A percentile compares a stretch with the other conserved stretches of the same genome.
Evolutionary conservation across 2,797 vertebrate genomes (phyloP).

Genomic region (Lepidocolaptes lacrymiger): DNA sequence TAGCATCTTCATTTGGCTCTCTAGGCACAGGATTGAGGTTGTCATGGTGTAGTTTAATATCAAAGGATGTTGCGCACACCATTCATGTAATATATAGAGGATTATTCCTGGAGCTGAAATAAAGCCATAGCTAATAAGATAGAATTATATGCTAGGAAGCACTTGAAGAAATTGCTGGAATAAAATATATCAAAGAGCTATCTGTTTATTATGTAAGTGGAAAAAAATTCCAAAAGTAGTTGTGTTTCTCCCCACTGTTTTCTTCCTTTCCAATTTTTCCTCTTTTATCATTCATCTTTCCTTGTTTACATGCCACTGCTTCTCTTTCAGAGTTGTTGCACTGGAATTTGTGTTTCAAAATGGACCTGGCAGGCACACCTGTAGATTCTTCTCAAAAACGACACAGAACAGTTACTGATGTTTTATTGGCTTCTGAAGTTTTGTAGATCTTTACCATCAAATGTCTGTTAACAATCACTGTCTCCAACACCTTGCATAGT

Average conservation of each 20-base stretch:
- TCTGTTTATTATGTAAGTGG: not conserved
- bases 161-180: not conserved
- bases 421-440: not conserved
- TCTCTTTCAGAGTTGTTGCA: not conserved
- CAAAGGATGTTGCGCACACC: not conserved
- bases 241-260: not conserved
- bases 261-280: not conserved
- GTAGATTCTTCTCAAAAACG: not conserved
- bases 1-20: not conserved
- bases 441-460: not conserved
- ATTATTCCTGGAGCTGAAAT: conserved; percentile 17
- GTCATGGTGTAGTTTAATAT: not conserved
- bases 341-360: not conserved
- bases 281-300: not conserved
- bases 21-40: not conserved
- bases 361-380: not conserved
- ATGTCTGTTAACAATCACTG: not conserved
- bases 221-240: not conserved
- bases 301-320: not conserved
- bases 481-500: not conserved
- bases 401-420: not conserved
- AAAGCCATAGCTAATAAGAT: not conserved
- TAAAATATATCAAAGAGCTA: not conserved
- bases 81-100: not conserved
- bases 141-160: not conserved